Evolutionary conservation across 2,113 vertebrate genomes (phyloP).

Genomic region (Poeciliopsis turrubarensis): DNA sequence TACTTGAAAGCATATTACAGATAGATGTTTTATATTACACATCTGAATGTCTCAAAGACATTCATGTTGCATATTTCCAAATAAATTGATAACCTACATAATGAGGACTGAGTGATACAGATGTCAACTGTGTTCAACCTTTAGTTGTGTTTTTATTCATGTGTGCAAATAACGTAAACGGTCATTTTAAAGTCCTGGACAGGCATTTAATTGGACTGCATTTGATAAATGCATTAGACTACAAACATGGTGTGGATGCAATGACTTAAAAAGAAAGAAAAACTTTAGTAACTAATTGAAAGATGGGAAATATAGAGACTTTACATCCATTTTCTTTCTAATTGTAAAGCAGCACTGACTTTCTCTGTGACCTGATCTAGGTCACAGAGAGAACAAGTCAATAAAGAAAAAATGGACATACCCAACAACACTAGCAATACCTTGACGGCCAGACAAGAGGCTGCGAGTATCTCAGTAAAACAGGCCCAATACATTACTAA

Average conservation of each 20-base stretch:
- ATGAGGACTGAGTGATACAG: neutral
- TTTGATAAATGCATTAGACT: no score
- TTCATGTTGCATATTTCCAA: neutral
- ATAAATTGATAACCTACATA: neutral
- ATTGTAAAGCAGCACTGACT: no score
- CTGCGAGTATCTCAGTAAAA: slow-evolving; percentile 9
- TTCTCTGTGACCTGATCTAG: no score
- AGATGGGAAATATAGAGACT: no score
- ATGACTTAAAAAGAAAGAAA: no score
- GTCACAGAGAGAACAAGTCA: neutral
- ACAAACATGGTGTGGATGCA: no score
- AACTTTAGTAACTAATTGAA: no score
- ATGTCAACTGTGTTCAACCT: neutral
- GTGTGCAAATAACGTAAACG: neutral
- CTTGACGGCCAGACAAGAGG: neutral
- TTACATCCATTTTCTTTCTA: no score
- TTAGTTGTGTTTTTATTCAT: neutral
- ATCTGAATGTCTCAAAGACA: neutral
- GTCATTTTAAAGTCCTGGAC: neutral
- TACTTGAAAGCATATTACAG: neutral
- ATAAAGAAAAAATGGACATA: neutral
- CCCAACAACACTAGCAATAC: neutral
- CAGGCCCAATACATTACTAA: slow-evolving; percentile 7
- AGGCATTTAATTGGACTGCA: neutral
- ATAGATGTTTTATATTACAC: neutral